Evolutionary conservation across 1,140 invertebrate genomes (phyloP).

Genomic region (Ylistrum balloti): DNA sequence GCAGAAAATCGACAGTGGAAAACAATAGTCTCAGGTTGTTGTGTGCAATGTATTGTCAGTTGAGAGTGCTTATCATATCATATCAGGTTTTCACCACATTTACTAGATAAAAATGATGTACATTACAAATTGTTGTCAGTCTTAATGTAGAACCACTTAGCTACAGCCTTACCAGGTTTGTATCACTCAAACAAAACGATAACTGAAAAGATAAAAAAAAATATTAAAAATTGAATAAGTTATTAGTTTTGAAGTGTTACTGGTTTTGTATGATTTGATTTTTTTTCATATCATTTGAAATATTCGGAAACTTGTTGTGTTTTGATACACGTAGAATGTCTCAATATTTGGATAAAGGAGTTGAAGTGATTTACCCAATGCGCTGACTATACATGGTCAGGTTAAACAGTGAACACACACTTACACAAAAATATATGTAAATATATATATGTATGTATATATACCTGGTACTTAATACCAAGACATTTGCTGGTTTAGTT

Average conservation of each 20-base stretch:
- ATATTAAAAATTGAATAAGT: constrained; percentile 24
- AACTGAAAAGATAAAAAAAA: not conserved
- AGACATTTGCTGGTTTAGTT: too few species aligned
- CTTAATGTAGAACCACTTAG: not conserved
- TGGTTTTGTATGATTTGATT: too few species aligned
- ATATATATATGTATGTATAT: too few species aligned
- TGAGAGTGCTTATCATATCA: not conserved
- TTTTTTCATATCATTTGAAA: too few species aligned
- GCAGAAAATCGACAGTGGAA: not conserved
- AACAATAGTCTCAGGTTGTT: not conserved
- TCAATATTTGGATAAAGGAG: too few species aligned
- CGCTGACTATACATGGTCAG: too few species aligned
- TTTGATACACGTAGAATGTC: too few species aligned
- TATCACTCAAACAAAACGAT: not conserved
- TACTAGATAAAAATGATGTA: not conserved
- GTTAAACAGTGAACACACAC: too few species aligned
- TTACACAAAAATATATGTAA: too few species aligned
- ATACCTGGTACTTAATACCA: too few species aligned
- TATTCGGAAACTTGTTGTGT: too few species aligned
- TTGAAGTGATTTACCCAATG: too few species aligned
- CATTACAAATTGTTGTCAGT: not conserved
- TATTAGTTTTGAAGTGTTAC: not conserved
- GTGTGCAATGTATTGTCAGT: not conserved
- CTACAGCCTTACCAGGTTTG: constrained; percentile 15
- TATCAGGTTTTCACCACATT: not conserved